Evolutionary conservation across 2,113 vertebrate genomes (phyloP).

Genomic region (Takifugu bimaculatus): DNA sequence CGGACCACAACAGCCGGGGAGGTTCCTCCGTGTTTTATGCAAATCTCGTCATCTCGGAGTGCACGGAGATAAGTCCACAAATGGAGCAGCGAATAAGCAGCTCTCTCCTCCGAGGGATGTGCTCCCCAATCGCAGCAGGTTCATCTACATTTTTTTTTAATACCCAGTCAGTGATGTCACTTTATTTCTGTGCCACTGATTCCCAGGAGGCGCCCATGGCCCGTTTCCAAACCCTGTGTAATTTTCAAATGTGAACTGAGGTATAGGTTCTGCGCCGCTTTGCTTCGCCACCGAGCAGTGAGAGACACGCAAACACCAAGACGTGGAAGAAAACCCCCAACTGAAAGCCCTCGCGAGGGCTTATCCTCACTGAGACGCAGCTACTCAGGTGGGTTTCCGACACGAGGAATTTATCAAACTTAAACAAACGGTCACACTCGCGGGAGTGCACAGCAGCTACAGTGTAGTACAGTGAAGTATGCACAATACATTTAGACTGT

Average conservation of each 20-base stretch:
- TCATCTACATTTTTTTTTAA: conserved; percentile 72
- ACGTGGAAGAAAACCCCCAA: conserved; percentile 19
- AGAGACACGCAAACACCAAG: conserved; percentile 19
- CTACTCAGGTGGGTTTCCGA: conserved; percentile 28
- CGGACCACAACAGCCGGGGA: conserved; percentile 42
- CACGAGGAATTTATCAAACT: conserved; percentile 35
- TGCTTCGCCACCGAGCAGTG: conserved; percentile 42
- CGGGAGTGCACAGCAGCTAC: conserved; percentile 47
- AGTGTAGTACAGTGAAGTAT: conserved; percentile 49
- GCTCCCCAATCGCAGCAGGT: conserved; percentile 63
- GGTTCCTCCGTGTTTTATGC: conserved; percentile 68
- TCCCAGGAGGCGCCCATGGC: conserved; percentile 66
- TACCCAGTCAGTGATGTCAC: conserved; percentile 73
- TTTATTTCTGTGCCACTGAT: conserved; percentile 73
- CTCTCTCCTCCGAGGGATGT: conserved; percentile 71
- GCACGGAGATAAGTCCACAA: conserved; percentile 62
- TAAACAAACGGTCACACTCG: conserved; percentile 32
- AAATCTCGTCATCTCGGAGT: conserved; percentile 67
- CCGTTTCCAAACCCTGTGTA: conserved; percentile 68
- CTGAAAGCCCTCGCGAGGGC: conserved; percentile 17
- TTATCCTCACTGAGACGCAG: conserved; percentile 30
- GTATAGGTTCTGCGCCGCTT: conserved; percentile 60
- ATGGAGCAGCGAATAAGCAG: conserved; percentile 70
- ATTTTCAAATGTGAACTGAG: conserved; percentile 70
- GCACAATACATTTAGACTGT: conserved; percentile 47